Base-by-base conservation (phyloP, 2,888 invertebrate genomes). In the Cinara cedri region DNA sequence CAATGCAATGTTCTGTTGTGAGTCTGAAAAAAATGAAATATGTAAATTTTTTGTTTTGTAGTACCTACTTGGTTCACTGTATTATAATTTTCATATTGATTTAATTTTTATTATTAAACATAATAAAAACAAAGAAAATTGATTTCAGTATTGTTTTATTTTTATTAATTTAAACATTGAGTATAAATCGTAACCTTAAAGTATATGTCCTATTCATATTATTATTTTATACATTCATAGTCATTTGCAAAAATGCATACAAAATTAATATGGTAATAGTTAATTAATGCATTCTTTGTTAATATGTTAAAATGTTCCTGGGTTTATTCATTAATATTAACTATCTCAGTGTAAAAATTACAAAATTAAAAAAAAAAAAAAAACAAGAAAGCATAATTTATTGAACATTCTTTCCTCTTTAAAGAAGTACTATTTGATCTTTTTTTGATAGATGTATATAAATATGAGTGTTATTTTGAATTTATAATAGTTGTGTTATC, bases 41-140 rank as follows among this genome's bases (percentile, higher is more conserved):
- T 62, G 21, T 63, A 21, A 1, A 21, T 49, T 51, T 62, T 74
- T 63, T 72, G 49, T 72, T 72, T 72, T 62, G 10, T 72, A 51
- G 72, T 72, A 72, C n/a, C n/a, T n/a, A n/a, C 34, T 72, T 51
- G 34, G 62, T 19, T 34, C 42, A 75, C 74, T 75, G 65, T 75
- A 76, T 66, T 68, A 68, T 76, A 76, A 66, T 76, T 66, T 66
- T 76, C 57, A 57, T 66, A 76, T 21, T 55, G 66, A 72, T 72
- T 57, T 72, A 44, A 76, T 76, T 75, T 76, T 75, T 24, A 76
- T 66, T 55, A 66, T 76, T 19, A 66, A 76, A 46, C 66, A 4
- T 34, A 34, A 34, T 34, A 34, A 34, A 4, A 34, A 34, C 6
- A 66, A 66, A 54, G 49, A 72, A 49, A 62, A 62, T 21, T 75